phyloP scores from a whole-genome alignment of 2,888 invertebrate genomes.

The Macaria notata region DNA sequence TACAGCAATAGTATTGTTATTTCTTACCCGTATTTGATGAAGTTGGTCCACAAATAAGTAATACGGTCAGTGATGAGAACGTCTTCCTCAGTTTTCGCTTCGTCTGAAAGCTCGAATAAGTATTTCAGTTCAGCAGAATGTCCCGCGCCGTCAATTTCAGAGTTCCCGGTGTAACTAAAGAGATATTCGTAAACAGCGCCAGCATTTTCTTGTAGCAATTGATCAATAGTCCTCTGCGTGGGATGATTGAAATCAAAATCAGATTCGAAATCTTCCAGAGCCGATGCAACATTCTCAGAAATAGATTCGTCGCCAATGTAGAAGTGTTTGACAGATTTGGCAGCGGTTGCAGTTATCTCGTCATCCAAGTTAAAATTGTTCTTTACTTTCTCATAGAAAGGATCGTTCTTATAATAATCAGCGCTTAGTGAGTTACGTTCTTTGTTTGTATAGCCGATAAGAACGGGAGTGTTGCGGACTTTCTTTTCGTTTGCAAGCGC shows the following conservation, averaged over 20 bases:
- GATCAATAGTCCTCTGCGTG: constrained; percentile 54
- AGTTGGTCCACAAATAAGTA: constrained; percentile 66
- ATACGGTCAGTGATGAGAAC: constrained; percentile 55
- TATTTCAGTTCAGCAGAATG: constrained; percentile 62
- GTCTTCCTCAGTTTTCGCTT: constrained; percentile 45
- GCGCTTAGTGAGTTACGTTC: constrained; percentile 46
- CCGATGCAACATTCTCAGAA: constrained; percentile 43
- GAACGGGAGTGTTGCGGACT: constrained; percentile 59
- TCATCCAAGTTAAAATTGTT: constrained; percentile 61
- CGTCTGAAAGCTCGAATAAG: constrained; percentile 49
- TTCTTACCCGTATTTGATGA: constrained; percentile 69
- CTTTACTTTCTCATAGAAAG: constrained; percentile 56
- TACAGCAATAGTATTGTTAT: no score
- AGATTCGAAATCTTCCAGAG: constrained; percentile 60
- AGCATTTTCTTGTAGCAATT: constrained; percentile 57
- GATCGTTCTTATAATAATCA: constrained; percentile 56
- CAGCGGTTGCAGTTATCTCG: constrained; percentile 44
- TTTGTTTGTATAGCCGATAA: constrained; percentile 65
- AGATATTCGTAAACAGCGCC: constrained; percentile 63
- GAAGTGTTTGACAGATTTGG: constrained; percentile 56
- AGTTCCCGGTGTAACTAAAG: constrained; percentile 58
- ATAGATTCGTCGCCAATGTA: constrained; percentile 67
- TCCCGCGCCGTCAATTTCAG: constrained; percentile 45
- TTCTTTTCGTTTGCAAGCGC: constrained; percentile 58
- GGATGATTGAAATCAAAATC: constrained; percentile 68